Base-by-base conservation (phyloP, 92 coral and sea anemone genomes). In the Phenganax stokvisi region DNA sequence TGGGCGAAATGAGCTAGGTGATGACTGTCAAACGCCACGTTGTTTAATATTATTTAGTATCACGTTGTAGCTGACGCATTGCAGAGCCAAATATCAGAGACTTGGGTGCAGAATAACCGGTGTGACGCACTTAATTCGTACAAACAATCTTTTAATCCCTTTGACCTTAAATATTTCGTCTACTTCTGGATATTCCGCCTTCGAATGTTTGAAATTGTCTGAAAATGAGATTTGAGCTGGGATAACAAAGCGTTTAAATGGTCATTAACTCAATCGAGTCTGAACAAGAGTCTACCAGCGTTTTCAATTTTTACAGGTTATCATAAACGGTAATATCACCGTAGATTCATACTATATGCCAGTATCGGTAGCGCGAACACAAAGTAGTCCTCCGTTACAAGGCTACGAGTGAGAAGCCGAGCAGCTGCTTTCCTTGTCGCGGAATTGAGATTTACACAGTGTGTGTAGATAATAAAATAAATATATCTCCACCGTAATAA, bases 41-140 rank as follows among this genome's bases (percentile, higher is more conserved):
- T 27, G 25, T 66, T 12, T 2, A 61, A 15, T 61, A 9, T 1
- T 12, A 25, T 30, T 66, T 16, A 20, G 72, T 30, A 5, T 66
- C 30, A 51, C 28, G 20, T 66, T 25, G 12, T 30, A 66, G 11
- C 72, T 66, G 72, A 66, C 72, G 72, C 51, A 68, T 51, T 30
- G 10, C 53, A 27, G 16, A 30, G 31, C 72, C 10, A 68, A 68
- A 68, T 68, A 68, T 37, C 47, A 68, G 53, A 13, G 73, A 3
- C n/a, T 30, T 61, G 47, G 13, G 31, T 30, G 52, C 54, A 1
- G 53, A 30, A 15, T 29, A 20, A 30, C 73, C 16, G 9, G 17
- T 68, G 47, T 68, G 73, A 68, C 73, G 73, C 73, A 68, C 37
- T 61, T 61, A 28, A 13, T 25, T 61, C 67, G n/a, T 28, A 68